These are phyloP conservation scores for Pteropus alecto DNA, from an alignment of 2,113 vertebrate species.

Conservation along the genomic window DNA sequence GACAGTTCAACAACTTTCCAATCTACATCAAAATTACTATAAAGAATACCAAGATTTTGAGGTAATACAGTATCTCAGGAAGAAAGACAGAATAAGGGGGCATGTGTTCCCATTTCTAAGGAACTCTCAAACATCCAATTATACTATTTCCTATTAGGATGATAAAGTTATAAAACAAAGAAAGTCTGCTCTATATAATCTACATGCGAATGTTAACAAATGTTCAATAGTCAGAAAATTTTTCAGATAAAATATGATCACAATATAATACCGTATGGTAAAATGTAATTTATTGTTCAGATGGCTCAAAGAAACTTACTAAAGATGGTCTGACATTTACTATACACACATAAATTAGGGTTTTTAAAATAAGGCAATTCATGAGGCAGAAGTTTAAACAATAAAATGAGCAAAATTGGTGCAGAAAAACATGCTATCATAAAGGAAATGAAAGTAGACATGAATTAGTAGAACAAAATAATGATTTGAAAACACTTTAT, in stretches of 20 bases:
- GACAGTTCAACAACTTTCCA: not conserved
- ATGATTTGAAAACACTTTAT: not conserved
- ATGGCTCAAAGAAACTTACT: constrained; percentile 53
- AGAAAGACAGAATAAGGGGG: not conserved
- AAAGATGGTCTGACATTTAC: constrained; percentile 46
- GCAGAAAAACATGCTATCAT: not conserved
- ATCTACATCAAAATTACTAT: not conserved
- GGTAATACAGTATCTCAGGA: not conserved
- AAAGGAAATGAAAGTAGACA: not conserved
- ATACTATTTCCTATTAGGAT: not conserved
- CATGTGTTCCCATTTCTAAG: not conserved
- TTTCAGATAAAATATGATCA: constrained; percentile 55
- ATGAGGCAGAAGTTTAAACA: not conserved
- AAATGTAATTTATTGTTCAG: constrained; percentile 49
- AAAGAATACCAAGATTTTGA: not conserved
- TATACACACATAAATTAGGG: not conserved
- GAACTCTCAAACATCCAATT: not conserved
- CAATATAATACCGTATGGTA: constrained; percentile 54
- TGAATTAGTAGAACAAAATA: not conserved
- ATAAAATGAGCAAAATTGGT: not conserved
- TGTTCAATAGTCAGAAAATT: constrained; percentile 23
- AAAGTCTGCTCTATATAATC: constrained; percentile 20
- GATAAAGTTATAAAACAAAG: constrained; percentile 32
- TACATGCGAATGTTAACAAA: constrained; percentile 52
- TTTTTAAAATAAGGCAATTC: constrained; percentile 20